These are phyloP conservation scores for Tanypteryx hageni DNA, from an alignment of 2,888 invertebrate genomes.

Conservation along the genomic window DNA sequence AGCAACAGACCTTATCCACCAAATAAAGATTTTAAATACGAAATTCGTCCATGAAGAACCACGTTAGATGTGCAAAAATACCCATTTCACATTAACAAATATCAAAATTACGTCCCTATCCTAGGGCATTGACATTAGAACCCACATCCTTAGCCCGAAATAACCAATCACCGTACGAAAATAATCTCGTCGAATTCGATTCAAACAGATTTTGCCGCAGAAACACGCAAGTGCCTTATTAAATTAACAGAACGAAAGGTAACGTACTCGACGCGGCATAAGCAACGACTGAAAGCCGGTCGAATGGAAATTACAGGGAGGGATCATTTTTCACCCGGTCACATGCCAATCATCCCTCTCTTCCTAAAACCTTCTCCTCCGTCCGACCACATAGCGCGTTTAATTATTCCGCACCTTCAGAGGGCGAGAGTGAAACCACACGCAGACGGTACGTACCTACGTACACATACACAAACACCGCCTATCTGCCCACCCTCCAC, in stretches of 20 bases:
- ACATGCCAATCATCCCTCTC: not conserved
- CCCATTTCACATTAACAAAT: no score
- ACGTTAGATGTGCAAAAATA: no score
- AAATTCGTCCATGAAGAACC: no score
- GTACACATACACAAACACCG: not conserved
- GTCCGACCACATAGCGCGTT: not conserved
- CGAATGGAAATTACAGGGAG: not conserved
- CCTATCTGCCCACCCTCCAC: not conserved
- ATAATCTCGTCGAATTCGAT: not conserved
- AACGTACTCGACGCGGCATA: not conserved
- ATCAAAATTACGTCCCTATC: no score
- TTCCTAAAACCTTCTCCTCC: not conserved
- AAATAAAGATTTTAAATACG: no score
- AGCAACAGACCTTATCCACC: no score
- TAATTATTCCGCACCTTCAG: slow-evolving; percentile 7
- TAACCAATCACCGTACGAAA: not conserved
- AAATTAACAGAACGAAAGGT: not conserved
- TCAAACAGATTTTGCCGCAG: not conserved
- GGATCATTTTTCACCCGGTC: not conserved
- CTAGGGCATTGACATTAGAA: no score
- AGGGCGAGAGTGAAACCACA: not conserved
- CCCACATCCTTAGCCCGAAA: no score
- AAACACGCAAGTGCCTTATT: not conserved
- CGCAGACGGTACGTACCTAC: no score
- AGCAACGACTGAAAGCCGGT: not conserved